Evolutionary conservation across 2,113 vertebrate species (phyloP).

Genomic region (Scytalopus superciliaris): DNA sequence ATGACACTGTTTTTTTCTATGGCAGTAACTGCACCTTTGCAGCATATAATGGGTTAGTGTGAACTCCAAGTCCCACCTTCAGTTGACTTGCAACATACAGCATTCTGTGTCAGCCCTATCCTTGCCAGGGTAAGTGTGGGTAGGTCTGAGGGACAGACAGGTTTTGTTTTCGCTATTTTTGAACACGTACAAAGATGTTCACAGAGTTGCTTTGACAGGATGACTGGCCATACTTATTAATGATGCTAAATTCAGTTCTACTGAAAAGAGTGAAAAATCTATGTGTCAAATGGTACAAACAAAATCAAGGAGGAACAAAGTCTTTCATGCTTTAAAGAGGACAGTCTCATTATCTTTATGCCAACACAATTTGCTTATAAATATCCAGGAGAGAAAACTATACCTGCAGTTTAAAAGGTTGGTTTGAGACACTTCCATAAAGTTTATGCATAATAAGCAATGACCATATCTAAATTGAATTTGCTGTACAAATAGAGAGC

Average conservation of each 20-base stretch:
- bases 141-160: not conserved
- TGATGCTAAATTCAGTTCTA: not conserved
- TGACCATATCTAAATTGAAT: not conserved
- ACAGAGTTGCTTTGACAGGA: not conserved
- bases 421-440: not conserved
- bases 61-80: not conserved
- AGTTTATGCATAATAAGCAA: not conserved
- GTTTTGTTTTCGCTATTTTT: not conserved
- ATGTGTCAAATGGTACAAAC: not conserved
- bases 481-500: not conserved
- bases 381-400: not conserved
- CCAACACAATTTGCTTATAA: not conserved
- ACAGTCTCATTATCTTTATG: not conserved
- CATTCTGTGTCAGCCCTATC: not conserved
- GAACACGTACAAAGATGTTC: not conserved
- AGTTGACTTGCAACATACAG: not conserved
- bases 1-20: not conserved
- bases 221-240: not conserved
- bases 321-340: not conserved
- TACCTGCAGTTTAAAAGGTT: not conserved
- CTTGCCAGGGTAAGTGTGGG: not conserved
- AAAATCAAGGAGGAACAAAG: not conserved
- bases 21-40: not conserved
- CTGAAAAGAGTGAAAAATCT: not conserved
- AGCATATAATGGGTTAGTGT: not conserved